Conservation (phyloP, 2,797 vertebrate genomes). For the Trichosurus vulpecula region DNA sequence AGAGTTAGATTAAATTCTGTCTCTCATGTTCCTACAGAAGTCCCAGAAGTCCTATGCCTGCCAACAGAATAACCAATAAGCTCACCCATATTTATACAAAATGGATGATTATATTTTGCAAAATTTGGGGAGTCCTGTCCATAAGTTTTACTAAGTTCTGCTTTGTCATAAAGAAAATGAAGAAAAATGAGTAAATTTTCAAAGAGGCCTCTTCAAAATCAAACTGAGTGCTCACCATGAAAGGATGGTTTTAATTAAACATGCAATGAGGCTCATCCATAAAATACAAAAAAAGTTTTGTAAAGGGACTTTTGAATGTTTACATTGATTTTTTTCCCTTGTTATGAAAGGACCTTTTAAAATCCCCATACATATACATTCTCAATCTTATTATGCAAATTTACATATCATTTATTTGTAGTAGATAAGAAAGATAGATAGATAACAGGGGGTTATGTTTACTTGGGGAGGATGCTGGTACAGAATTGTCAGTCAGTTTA, state of each 20-base stretch:
- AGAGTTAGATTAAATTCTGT: background rate
- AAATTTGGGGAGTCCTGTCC: background rate
- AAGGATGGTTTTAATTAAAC: constrained; percentile 40
- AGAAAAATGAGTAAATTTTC: background rate
- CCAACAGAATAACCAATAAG: background rate
- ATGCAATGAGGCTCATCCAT: background rate
- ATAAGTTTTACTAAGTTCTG: background rate
- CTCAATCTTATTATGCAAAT: constrained; percentile 26
- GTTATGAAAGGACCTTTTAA: background rate
- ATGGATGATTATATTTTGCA: background rate
- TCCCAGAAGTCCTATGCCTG: background rate
- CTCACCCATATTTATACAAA: background rate
- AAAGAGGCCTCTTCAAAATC: background rate
- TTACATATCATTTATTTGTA: constrained; percentile 19
- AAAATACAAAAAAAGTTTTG: background rate
- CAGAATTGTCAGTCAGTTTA: constrained; percentile 15
- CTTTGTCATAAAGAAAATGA: background rate
- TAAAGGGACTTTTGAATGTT: constrained; percentile 21
- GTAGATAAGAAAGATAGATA: background rate
- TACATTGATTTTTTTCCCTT: background rate
- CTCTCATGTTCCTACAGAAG: background rate
- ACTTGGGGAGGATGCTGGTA: constrained; percentile 8
- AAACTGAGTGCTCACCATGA: background rate
- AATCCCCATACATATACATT: constrained; percentile 20
- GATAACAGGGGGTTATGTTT: constrained; percentile 11